A percentile compares a stretch with the other conserved stretches of the same genome.
Conservation (phyloP, 2,888 invertebrate species). For the Acleris sparsana region DNA sequence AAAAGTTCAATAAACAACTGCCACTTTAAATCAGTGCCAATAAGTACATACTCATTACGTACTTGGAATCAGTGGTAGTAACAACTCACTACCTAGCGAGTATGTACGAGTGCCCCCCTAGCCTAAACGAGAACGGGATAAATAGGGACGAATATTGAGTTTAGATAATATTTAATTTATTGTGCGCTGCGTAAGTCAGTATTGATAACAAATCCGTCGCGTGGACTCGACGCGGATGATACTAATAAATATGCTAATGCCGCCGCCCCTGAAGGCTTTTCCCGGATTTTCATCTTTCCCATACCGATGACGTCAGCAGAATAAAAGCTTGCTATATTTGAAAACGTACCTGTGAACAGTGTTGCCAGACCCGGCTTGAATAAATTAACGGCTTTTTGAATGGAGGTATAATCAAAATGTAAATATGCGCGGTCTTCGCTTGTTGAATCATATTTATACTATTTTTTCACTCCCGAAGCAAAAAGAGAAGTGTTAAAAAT, state of each 20-base stretch:
- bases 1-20: no score
- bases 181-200: conserved; percentile 63
- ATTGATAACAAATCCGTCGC: conserved; percentile 66
- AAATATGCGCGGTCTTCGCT: conserved; percentile 16
- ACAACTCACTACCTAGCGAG: no score
- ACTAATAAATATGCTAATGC: conserved; percentile 78
- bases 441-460: conserved; percentile 4
- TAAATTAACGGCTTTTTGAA: conserved; percentile 34
- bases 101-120: no score
- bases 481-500: no score
- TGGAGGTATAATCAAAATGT: conserved; percentile 29
- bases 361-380: conserved; percentile 31
- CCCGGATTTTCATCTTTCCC: conserved; percentile 72
- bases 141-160: conserved; percentile 25
- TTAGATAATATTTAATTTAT: conserved; percentile 54
- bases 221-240: conserved; percentile 63
- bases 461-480: not conserved
- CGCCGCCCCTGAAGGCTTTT: conserved; percentile 74
- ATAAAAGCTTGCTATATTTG: conserved; percentile 56
- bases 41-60: no score
- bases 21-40: no score
- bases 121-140: no score
- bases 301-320: conserved; percentile 69
- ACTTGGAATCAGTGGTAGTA: no score
- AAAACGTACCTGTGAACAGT: conserved; percentile 57